phyloP scores from a whole-genome alignment of 2,113 vertebrate genomes.

The Rhea pennata region DNA sequence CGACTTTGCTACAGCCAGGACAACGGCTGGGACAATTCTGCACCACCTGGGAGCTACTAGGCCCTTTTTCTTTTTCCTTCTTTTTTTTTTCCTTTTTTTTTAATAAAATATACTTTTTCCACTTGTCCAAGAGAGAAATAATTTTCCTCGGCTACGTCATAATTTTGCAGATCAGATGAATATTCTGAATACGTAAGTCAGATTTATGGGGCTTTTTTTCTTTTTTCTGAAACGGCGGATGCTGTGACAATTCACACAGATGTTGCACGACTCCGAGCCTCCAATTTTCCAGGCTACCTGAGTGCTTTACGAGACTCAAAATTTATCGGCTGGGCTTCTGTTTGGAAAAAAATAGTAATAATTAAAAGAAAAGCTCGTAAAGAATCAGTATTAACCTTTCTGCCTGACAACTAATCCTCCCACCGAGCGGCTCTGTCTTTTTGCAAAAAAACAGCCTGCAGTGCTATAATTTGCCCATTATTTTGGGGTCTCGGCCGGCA shows the following conservation, averaged over 20 bases:
- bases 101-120: background rate
- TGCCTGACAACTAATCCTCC: background rate
- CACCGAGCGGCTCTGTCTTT: fast-evolving
- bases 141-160: background rate
- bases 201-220: background rate
- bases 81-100: background rate
- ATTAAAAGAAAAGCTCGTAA: background rate
- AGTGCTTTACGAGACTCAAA: background rate
- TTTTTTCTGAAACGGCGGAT: background rate
- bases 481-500: background rate
- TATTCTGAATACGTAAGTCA: background rate
- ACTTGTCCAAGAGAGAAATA: background rate
- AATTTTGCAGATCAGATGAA: background rate
- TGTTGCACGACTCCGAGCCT: background rate
- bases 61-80: background rate
- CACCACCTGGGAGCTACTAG: background rate
- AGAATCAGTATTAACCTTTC: background rate
- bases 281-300: background rate
- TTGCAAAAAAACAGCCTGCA: background rate
- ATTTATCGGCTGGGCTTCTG: background rate
- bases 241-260: background rate
- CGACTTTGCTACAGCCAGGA: background rate
- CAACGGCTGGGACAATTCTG: background rate
- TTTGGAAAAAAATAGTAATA: background rate
- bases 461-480: background rate